These are phyloP conservation scores for Rutilus rutilus DNA, from an alignment of 2,113 vertebrate species.

Conservation along the genomic window DNA sequence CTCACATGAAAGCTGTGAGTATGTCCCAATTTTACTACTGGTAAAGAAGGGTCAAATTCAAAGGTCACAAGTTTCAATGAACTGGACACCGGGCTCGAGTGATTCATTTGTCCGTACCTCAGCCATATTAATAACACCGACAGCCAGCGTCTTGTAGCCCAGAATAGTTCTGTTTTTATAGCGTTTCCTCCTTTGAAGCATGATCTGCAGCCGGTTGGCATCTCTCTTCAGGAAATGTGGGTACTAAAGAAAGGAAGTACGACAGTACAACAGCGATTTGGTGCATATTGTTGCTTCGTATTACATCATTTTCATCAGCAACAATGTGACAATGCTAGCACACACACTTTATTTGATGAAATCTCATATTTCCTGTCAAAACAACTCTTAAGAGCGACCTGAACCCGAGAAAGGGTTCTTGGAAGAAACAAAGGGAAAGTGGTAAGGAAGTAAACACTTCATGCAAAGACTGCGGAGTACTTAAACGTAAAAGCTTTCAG, in stretches of 20 bases:
- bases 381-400: background rate
- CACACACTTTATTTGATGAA: conserved; percentile 19
- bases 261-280: background rate
- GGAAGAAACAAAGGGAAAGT: conserved; percentile 1
- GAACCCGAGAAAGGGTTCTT: background rate
- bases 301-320: conserved; percentile 46
- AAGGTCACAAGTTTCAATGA: background rate
- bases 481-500: background rate
- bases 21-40: background rate
- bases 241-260: conserved; percentile 55
- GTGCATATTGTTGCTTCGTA: conserved; percentile 16
- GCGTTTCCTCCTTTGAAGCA: conserved; percentile 69
- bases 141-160: conserved; percentile 69
- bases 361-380: conserved; percentile 17
- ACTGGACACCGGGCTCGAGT: background rate
- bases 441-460: background rate
- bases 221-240: conserved; percentile 71
- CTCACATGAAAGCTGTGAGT: background rate
- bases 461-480: background rate
- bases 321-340: conserved; percentile 4
- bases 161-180: conserved; percentile 71
- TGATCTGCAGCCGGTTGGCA: conserved; percentile 68
- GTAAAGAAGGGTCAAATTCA: background rate
- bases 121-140: conserved; percentile 68
- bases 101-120: conserved; percentile 57